Evolutionary conservation across 2,888 invertebrate genomes (phyloP).

Genomic region (Capitulum mitella): DNA sequence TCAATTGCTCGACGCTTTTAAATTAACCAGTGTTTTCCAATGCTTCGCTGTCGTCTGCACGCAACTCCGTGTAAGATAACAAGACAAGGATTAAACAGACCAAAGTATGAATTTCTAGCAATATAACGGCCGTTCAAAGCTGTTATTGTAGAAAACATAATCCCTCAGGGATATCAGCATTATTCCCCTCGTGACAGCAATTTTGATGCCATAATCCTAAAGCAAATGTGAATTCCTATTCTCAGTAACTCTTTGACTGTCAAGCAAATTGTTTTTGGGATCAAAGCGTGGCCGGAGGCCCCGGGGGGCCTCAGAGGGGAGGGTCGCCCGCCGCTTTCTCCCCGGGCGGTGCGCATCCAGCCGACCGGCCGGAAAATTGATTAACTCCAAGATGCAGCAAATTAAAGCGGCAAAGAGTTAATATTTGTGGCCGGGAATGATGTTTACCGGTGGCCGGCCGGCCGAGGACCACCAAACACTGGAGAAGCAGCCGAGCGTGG

Average conservation of each 20-base stretch:
- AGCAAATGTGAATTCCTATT: constrained; percentile 20
- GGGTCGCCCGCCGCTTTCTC: neutral
- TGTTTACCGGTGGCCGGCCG: neutral
- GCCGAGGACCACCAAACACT: neutral
- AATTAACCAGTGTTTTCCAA: too few species aligned
- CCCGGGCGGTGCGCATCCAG: neutral
- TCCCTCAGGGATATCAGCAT: neutral
- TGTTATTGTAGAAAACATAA: too few species aligned
- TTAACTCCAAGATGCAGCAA: constrained; percentile 19
- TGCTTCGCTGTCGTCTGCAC: too few species aligned
- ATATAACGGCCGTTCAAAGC: too few species aligned
- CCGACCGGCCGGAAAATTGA: neutral
- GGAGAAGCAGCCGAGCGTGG: neutral
- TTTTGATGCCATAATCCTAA: neutral
- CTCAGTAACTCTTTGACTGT: neutral
- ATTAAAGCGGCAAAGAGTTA: constrained; percentile 21
- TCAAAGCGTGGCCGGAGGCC: neutral
- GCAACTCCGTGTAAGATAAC: too few species aligned
- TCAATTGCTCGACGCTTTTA: too few species aligned
- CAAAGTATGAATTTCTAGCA: too few species aligned
- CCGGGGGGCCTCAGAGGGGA: neutral
- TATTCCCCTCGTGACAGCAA: neutral
- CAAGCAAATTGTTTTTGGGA: constrained; percentile 15
- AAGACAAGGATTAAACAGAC: too few species aligned
- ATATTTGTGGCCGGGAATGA: constrained; percentile 20